Evolutionary conservation across 1,140 invertebrate genomes (phyloP).

Genomic region (Formica selysi): DNA sequence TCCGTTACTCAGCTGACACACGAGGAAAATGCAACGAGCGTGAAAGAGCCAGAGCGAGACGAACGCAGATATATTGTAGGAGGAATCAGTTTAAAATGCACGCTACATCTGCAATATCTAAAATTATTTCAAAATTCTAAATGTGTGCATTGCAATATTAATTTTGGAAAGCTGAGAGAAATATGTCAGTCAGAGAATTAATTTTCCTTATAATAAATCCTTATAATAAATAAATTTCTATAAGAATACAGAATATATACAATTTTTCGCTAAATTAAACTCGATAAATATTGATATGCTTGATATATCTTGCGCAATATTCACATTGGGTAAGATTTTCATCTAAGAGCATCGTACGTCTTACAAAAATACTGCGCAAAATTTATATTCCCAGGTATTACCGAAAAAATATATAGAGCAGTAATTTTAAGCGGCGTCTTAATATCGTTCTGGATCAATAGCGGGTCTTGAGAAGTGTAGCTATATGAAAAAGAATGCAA

Average conservation of each 20-base stretch:
- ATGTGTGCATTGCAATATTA: neutral
- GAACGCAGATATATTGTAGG: constrained; percentile 9
- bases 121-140: constrained; percentile 9
- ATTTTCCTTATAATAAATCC: neutral
- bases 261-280: neutral
- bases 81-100: constrained; percentile 5
- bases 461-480: neutral
- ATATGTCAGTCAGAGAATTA: neutral
- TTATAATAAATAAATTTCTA: neutral
- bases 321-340: neutral
- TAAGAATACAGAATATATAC: no score
- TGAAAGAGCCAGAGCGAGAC: constrained; percentile 26
- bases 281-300: neutral
- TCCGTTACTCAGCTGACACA: constrained; percentile 75
- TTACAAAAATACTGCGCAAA: neutral
- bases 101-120: neutral
- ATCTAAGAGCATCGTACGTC: neutral
- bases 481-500: neutral
- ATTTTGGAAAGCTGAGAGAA: neutral
- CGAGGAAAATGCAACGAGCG: constrained; percentile 63
- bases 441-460: neutral
- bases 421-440: neutral
- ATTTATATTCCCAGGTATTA: neutral
- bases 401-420: neutral
- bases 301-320: neutral